A percentile compares a stretch with the other conserved stretches of the same genome.
Evolutionary conservation across 2,888 invertebrate genomes (phyloP).

Genomic region (Drosophila acutilabella): DNA sequence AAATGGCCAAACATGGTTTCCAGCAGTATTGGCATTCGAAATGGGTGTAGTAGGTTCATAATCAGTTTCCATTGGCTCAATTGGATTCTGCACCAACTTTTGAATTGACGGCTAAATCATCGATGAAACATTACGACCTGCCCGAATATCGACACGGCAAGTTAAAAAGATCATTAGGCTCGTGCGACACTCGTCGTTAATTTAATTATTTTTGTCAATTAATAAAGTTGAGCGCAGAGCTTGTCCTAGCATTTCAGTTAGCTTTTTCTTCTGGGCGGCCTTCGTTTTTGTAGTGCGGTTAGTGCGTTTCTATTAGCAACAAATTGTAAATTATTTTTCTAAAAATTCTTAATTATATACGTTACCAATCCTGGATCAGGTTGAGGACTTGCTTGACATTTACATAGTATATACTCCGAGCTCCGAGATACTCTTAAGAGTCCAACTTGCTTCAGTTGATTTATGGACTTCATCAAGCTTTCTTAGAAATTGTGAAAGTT

Average conservation of each 20-base stretch:
- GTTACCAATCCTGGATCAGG: neutral
- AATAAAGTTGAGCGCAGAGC: neutral
- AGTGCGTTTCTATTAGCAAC: neutral
- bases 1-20: neutral
- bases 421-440: neutral
- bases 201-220: neutral
- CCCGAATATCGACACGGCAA: neutral
- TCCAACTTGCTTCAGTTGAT: slow-evolving; percentile 1
- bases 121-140: neutral
- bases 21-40: neutral
- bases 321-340: neutral
- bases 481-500: neutral
- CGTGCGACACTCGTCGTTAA: neutral
- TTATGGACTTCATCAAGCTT: neutral
- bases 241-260: neutral
- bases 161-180: neutral
- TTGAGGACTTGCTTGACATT: neutral
- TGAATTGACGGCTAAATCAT: neutral
- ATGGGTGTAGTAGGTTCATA: too few species aligned
- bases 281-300: neutral
- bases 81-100: too few species aligned
- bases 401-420: neutral
- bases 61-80: too few species aligned
- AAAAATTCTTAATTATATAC: neutral
- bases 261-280: neutral